Base-by-base conservation (phyloP, 2,888 invertebrate genomes). In the Drosophila ezoana region DNA sequence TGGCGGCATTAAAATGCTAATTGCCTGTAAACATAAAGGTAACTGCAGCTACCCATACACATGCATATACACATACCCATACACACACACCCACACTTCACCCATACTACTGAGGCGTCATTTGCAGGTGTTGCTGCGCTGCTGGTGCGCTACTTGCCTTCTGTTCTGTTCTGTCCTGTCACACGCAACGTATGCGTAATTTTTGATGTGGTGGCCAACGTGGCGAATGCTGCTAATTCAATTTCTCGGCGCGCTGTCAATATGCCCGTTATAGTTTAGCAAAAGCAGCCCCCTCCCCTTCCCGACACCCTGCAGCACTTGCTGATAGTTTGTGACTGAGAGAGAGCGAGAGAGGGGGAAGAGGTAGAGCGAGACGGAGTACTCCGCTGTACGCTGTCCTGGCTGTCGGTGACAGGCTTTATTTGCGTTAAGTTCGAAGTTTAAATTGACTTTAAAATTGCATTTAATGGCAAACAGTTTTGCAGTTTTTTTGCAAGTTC, bases 361-460 rank as follows among this genome's bases (percentile, higher is more conserved):
- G 18, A 11, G 45, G 14, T 10, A 32, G 20, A 11, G 28, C 20
- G 33, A 28, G 41, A 43, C 37, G 3, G 3, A 37, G 28, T 11
- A 35, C 11, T 28, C n/a, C 23, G 6, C 16, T 11, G 16, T n/a
- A 14, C 38, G 35, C 4, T 51, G 56, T 58, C 14, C 38, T 58
- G 59, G 8, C 83, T 87, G 83, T 43, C 57, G 58, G 62, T 87
- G 83, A 87, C 83, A 87, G 81, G 49, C 71, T 74, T 72, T 84
- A 81, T 84, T 84, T 84, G 81, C 67, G 82, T 84, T 84, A 72
- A 76, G 68, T 79, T 81, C 57, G 54, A 66, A 79, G 76, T 76
- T 84, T 71, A 87, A 84, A 84, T 84, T 84, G 79, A 84, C 83
- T 84, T 84, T 75, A 84, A 83, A 84, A 87, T 83, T 87, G 84